Evolutionary conservation across 2,888 invertebrate genomes (phyloP), one percentile per base, ranked within the genome.

Genomic region (Cephus spinipes): DNA sequence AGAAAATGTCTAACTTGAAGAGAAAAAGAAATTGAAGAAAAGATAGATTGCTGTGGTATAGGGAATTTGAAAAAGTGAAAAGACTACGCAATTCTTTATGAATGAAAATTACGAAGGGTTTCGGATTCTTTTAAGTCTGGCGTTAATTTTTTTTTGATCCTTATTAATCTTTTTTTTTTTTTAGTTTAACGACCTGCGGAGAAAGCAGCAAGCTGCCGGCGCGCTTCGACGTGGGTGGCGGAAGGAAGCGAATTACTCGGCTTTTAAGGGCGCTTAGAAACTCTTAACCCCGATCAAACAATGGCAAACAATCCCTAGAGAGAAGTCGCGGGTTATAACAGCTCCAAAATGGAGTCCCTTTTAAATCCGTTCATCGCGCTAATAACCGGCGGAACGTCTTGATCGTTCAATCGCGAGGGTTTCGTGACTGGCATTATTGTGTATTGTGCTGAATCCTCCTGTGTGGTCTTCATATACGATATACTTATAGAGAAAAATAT

Each of bases 281-380:
- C 76, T 76, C 74, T 79, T 76, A 73, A 33, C 73, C 79, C 73
- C 79, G 73, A 79, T 79, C 76, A 79, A 79, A 79, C 76, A 73
- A 79, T 76, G 73, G 73, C 79, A 76, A 79, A 77, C 73, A 76
- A 77, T 71, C 73, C 73, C 79, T 55, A 23, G 55, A 55, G 9
- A 55, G 23, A 23, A 55, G 23, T 55, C 55, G 55, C 55, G 55
- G 55, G 55, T 55, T 55, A 55, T 12, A 32, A 36, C 31, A 33
- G 71, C 30, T 33, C 30, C 32, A 71, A 33, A 71, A 71, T 71
- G 71, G 55, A 33, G 30, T 33, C 32, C 32, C 30, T 32, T 71
- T 71, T 33, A 30, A 71, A 33, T 71, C 71, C 71, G 31, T 71
- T 71, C 71, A 71, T 12, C 30, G 33, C 71, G 71, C 71, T 33